Percentiles rank a stretch among this genome's conserved stretches.
Conservation (phyloP, 2,113 vertebrate genomes). For the Varanus komodoensis region DNA sequence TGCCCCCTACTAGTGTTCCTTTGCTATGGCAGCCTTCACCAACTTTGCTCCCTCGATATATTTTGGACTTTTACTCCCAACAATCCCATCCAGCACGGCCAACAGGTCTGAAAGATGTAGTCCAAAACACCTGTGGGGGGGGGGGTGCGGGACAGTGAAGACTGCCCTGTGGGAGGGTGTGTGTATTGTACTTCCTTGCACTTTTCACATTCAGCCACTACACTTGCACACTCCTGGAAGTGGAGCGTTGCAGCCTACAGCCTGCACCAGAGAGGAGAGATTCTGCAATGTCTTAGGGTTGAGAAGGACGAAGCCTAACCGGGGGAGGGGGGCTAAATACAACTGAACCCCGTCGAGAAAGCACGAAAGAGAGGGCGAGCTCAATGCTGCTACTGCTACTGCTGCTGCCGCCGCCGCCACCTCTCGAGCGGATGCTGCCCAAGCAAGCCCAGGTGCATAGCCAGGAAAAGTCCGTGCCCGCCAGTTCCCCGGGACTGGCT, state of each 20-base stretch:
- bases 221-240: background rate
- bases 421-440: too few relatives aligned
- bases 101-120: too few relatives aligned
- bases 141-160: too few relatives aligned
- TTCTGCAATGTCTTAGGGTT: background rate
- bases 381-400: too few relatives aligned
- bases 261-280: background rate
- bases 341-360: background rate
- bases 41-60: too few relatives aligned
- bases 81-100: too few relatives aligned
- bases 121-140: too few relatives aligned
- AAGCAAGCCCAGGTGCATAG: too few relatives aligned
- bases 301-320: background rate
- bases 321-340: background rate
- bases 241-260: background rate
- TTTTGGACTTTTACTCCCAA: too few relatives aligned
- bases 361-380: too few relatives aligned
- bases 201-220: background rate
- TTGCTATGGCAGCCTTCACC: background rate
- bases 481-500: background rate
- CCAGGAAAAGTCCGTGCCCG: background rate
- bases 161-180: background rate
- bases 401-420: background rate
- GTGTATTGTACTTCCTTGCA: background rate
- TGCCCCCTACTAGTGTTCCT: background rate